A percentile compares a stretch with the other conserved stretches of the same genome.
These are phyloP conservation scores for Ophioderma brevispina DNA, from an alignment of 35 echinoderm and acorn worm species.

Conservation along the genomic window DNA sequence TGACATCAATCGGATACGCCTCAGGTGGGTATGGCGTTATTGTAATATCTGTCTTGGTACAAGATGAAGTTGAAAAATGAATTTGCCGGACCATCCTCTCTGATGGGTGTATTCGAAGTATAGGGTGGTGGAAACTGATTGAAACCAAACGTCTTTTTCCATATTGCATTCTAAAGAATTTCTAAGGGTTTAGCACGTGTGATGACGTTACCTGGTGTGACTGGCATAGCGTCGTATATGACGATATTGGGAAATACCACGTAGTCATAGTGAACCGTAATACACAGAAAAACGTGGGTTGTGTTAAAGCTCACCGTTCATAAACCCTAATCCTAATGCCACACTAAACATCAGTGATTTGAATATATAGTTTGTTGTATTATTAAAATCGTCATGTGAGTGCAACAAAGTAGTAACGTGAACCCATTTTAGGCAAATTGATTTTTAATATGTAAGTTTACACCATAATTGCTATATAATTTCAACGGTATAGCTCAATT, in stretches of 20 bases:
- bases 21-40: background rate
- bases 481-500: too few relatives aligned
- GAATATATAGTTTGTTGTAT: too few relatives aligned
- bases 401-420: too few relatives aligned
- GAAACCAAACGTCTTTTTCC: background rate
- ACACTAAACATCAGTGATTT: too few relatives aligned
- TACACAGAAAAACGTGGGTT: too few relatives aligned
- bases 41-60: background rate
- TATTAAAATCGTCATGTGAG: too few relatives aligned
- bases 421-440: too few relatives aligned
- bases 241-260: slow-evolving; percentile 9
- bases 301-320: too few relatives aligned
- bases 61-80: background rate
- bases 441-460: too few relatives aligned
- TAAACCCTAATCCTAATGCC: too few relatives aligned
- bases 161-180: slow-evolving; percentile 6
- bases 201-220: background rate
- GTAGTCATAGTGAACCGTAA: background rate
- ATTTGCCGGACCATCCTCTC: background rate
- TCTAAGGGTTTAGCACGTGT: background rate
- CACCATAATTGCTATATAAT: too few relatives aligned
- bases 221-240: background rate
- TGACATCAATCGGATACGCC: background rate
- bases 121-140: background rate
- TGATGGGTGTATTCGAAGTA: background rate